Evolutionary conservation across 2,797 vertebrate genomes (phyloP), one percentile per base, ranked within the genome.

Genomic region (Chaunax sp.): DNA sequence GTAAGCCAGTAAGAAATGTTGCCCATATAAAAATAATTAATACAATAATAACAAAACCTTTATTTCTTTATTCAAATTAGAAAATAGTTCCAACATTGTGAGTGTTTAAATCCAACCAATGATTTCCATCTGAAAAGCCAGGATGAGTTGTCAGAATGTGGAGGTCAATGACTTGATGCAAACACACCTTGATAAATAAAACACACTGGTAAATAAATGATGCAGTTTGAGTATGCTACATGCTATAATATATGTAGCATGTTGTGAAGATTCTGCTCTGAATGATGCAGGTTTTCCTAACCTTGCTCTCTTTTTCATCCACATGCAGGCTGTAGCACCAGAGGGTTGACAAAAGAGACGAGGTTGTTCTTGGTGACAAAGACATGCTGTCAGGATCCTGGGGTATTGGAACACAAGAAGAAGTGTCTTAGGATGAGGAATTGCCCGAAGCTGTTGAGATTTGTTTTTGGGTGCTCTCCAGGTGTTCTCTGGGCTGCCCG

Each of bases 301-400:
- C 20, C 30, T 6, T 37, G 22, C 45, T 70, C 13, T 26, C 7
- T 16, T 49, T 0, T 7, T 3, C 22, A 37, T 69, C 43, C 30
- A 0, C 6, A 55, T 67, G 69, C 61, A 69, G 63, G 19, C 11
- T 22, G n/a, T 16, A 3, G 23, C 5, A 4, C n/a, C 43, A 54
- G 68, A 66, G 58, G 38, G 64, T 74, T 5, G 0, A 13, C 1
- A 25, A 63, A 74, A 60, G 64, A 69, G 75, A 75, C 62, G 66
- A 69, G 77, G 71, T 63, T 85, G 68, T 72, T 70, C 23, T 64
- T 43, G 53, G 68, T 66, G 72, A 81, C 61, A 74, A 61, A 75
- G 60, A 80, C 44, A 26, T 2, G 20, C 40, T 69, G 67, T 77
- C 69, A 62, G 60, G 68, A 66, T 78, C 68, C 77, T 44, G 58